phyloP scores from a whole-genome alignment of 2,888 invertebrate species.

The Blomia tropicalis region DNA sequence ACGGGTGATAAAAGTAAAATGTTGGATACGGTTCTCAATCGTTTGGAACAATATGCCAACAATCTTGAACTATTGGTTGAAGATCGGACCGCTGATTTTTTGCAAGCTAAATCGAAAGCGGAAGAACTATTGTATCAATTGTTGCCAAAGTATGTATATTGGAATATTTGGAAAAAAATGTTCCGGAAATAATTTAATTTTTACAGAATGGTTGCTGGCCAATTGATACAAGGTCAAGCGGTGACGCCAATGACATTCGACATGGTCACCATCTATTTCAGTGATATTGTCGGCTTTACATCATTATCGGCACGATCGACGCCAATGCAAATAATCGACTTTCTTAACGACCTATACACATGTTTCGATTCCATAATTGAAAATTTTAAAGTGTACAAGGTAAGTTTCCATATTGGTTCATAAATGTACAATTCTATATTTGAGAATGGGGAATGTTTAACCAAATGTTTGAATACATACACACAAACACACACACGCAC shows the following conservation, averaged over 20 bases:
- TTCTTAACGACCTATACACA: conserved; percentile 92
- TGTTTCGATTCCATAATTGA: conserved; percentile 92
- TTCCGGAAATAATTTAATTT: not conserved
- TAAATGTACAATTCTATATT: not conserved
- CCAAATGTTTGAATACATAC: not conserved
- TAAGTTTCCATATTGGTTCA: not conserved
- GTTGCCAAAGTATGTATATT: conserved; percentile 58
- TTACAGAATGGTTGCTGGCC: conserved; percentile 35
- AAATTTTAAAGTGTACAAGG: conserved; percentile 92
- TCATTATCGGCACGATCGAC: conserved; percentile 40
- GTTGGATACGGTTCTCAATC: conserved; percentile 51
- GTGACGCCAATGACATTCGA: conserved; percentile 39
- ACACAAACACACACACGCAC: not conserved
- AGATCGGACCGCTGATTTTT: conserved; percentile 87
- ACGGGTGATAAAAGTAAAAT: conserved; percentile 56
- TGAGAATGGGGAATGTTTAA: not conserved
- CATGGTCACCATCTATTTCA: conserved; percentile 31
- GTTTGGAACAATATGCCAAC: conserved; percentile 98
- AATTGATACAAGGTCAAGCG: conserved; percentile 39
- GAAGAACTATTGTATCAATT: conserved; percentile 90
- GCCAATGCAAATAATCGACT: conserved; percentile 56
- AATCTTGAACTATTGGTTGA: conserved; percentile 76
- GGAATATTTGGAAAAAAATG: not conserved
- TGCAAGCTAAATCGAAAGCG: conserved; percentile 94
- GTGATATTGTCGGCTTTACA: conserved; percentile 43